phyloP scores from a whole-genome alignment of 2,113 vertebrate species.

The Australoheros scitulus region DNA sequence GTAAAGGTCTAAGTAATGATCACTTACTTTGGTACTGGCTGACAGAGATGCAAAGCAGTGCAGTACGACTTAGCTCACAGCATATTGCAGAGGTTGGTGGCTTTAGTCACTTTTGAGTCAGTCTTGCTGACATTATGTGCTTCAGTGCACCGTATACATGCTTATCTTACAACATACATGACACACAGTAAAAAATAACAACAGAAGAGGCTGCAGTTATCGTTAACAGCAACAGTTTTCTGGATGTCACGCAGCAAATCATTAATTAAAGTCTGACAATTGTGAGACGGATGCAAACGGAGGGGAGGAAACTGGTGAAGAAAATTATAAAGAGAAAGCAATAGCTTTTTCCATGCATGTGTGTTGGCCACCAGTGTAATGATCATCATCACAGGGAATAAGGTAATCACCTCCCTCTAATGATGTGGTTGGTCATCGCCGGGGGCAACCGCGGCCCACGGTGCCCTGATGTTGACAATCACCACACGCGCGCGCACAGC shows the following conservation, averaged over 20 bases:
- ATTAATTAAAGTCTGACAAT: background rate
- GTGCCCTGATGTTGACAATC: conserved; percentile 58
- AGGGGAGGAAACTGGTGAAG: background rate
- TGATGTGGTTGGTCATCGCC: conserved; percentile 51
- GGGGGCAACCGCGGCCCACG: conserved; percentile 30
- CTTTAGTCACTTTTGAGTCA: background rate
- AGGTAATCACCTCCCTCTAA: conserved; percentile 63
- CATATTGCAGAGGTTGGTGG: background rate
- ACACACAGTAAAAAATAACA: background rate
- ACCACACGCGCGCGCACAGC: background rate
- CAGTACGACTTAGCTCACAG: background rate
- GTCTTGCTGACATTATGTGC: background rate
- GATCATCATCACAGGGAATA: conserved; percentile 18
- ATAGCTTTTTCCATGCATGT: background rate
- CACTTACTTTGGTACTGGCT: background rate
- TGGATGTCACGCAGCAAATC: background rate
- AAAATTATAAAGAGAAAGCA: background rate
- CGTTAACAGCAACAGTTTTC: background rate
- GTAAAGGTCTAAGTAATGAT: too few species aligned
- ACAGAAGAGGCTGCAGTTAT: background rate
- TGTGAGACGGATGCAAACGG: background rate
- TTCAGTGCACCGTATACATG: background rate
- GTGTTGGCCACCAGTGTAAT: conserved; percentile 25
- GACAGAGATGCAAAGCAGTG: background rate
- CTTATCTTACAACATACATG: background rate